A percentile compares a stretch with the other conserved stretches of the same genome.
These are phyloP conservation scores for Antitype chi DNA, from an alignment of 2,888 invertebrate species.

Conservation along the genomic window DNA sequence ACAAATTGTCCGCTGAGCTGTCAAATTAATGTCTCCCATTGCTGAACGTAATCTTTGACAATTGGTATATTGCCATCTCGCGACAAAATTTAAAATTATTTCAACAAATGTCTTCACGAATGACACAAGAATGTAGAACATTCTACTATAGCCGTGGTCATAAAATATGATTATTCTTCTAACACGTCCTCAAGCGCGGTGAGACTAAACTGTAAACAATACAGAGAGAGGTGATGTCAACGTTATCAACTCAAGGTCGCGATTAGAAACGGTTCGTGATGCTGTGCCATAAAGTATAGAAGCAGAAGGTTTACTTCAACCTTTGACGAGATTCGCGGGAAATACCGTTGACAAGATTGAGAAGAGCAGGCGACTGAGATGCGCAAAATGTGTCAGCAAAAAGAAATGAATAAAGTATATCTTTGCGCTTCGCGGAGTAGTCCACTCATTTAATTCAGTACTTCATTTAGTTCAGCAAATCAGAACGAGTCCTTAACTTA, in stretches of 20 bases:
- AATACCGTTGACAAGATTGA: no score
- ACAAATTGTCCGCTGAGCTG: background rate
- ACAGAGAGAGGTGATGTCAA: constrained; percentile 49
- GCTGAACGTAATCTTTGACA: background rate
- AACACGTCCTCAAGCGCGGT: constrained; percentile 3
- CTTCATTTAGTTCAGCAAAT: no score
- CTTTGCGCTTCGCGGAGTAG: no score
- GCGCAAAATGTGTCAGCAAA: no score
- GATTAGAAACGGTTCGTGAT: constrained; percentile 52
- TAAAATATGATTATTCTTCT: constrained; percentile 22
- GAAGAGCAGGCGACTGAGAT: no score
- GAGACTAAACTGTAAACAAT: constrained; percentile 26
- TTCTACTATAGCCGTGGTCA: background rate
- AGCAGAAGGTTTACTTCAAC: constrained; percentile 29
- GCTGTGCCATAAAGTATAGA: constrained; percentile 11
- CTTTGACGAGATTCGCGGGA: background rate
- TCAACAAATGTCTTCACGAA: background rate
- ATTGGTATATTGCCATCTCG: background rate
- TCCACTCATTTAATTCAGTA: no score
- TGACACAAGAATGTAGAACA: background rate
- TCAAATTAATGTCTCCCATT: background rate
- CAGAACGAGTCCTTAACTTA: no score
- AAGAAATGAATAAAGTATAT: no score
- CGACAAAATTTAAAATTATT: background rate
- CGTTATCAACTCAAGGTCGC: constrained; percentile 53